A percentile compares a stretch with the other conserved stretches of the same genome.
Conservation (phyloP, 1,140 invertebrate species). For the Plodia interpunctella region DNA sequence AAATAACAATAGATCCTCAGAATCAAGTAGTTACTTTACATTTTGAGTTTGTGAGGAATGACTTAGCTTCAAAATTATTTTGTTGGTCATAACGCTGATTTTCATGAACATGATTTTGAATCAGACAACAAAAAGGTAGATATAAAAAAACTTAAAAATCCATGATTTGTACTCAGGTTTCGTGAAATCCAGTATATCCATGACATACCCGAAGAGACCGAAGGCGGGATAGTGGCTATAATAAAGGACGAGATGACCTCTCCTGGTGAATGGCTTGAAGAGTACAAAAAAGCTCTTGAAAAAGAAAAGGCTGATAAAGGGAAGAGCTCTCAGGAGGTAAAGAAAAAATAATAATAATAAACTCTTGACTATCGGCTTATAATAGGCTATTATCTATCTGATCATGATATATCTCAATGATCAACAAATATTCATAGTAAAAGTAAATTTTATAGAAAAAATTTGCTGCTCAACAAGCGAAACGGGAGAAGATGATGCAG, state of each 20-base stretch:
- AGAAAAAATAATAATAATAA: not conserved
- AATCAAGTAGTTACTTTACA: too few relatives aligned
- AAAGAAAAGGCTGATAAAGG: conserved; percentile 43
- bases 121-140: not conserved
- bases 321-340: conserved; percentile 45
- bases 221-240: conserved; percentile 39
- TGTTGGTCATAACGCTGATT: too few relatives aligned
- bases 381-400: too few relatives aligned
- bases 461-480: conserved; percentile 37
- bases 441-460: conserved; percentile 32
- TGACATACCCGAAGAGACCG: conserved; percentile 42
- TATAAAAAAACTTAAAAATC: not conserved
- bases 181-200: conserved; percentile 37
- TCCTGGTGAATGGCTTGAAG: conserved; percentile 45
- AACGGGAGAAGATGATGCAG: conserved; percentile 31
- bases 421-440: not conserved
- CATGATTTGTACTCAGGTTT: conserved; percentile 28
- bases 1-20: too few relatives aligned
- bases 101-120: too few relatives aligned
- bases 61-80: too few relatives aligned
- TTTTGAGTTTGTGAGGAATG: too few relatives aligned
- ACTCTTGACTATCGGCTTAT: too few relatives aligned
- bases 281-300: conserved; percentile 36
- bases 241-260: conserved; percentile 39
- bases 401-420: not conserved